Percentiles rank a stretch among this genome's conserved stretches.
These are phyloP conservation scores for Ctenicera cuprea DNA, from an alignment of 2,888 invertebrate species.

Conservation along the genomic window DNA sequence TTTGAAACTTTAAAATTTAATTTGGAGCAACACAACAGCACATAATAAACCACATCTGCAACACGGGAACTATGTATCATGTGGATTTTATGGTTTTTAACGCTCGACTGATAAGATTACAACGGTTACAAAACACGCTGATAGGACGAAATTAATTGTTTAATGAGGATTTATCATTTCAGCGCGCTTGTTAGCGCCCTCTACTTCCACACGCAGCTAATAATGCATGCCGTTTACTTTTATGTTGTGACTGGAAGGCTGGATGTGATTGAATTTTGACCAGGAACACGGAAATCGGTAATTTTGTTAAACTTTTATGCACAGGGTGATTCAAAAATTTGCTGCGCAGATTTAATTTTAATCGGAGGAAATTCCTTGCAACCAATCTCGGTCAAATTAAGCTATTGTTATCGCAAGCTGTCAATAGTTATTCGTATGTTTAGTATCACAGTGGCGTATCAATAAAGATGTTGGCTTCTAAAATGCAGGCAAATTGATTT, in stretches of 20 bases:
- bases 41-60: slow-evolving; percentile 15
- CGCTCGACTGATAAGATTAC: slow-evolving; percentile 51
- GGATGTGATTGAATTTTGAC: slow-evolving; percentile 3
- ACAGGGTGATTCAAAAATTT: background rate
- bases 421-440: no score
- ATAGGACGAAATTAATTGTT: slow-evolving; percentile 51
- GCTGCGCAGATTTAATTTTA: no score
- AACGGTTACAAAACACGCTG: slow-evolving; percentile 50
- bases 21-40: slow-evolving; percentile 1
- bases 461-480: no score
- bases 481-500: no score
- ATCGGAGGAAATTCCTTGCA: no score
- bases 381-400: no score
- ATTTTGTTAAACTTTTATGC: slow-evolving; percentile 16
- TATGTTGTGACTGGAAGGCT: slow-evolving; percentile 7
- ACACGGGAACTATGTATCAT: slow-evolving; percentile 42
- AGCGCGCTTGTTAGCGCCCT: slow-evolving; percentile 43
- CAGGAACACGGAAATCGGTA: slow-evolving; percentile 19
- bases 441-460: no score
- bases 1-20: background rate
- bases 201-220: slow-evolving; percentile 22
- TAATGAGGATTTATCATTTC: slow-evolving; percentile 44
- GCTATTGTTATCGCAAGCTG: no score
- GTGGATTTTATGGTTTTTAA: slow-evolving; percentile 48
- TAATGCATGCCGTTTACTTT: background rate